These are phyloP conservation scores for Girardinus metallicus DNA, from an alignment of 2,797 vertebrate species.

Conservation along the genomic window DNA sequence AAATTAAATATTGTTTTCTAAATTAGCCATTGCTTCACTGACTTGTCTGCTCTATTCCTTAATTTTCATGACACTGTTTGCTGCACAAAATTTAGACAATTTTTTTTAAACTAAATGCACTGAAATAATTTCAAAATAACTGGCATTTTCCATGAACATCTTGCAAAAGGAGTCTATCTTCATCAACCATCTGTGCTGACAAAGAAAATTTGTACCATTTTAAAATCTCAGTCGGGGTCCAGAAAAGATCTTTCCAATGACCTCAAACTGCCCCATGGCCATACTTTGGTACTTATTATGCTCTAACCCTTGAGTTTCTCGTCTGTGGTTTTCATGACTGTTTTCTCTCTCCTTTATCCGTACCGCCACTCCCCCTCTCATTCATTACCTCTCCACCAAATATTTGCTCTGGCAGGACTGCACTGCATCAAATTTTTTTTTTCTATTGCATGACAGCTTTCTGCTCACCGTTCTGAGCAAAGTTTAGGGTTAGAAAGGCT, in stretches of 20 bases:
- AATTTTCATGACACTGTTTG: background rate
- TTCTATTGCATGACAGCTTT: conserved; percentile 35
- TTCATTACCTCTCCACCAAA: conserved; percentile 65
- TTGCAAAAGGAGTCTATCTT: background rate
- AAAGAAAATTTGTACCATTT: background rate
- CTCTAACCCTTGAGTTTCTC: conserved; percentile 31
- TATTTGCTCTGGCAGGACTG: conserved; percentile 72
- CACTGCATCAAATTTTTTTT: conserved; percentile 42
- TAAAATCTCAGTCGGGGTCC: background rate
- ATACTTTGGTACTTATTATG: background rate
- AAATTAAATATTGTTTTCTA: background rate
- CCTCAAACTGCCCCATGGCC: background rate
- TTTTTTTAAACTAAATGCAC: background rate
- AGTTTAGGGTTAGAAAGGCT: conserved; percentile 18
- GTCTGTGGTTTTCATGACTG: conserved; percentile 29
- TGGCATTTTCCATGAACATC: background rate
- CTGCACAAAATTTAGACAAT: background rate
- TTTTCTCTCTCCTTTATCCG: conserved; percentile 41
- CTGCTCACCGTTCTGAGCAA: conserved; percentile 27
- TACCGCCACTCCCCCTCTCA: conserved; percentile 46
- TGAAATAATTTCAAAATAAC: background rate
- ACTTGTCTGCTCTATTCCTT: background rate
- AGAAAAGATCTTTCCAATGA: background rate
- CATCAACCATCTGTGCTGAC: background rate
- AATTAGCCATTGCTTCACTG: background rate